These are phyloP conservation scores for Delphinapterus leucas DNA, from an alignment of 2,113 vertebrate genomes.

Conservation along the genomic window DNA sequence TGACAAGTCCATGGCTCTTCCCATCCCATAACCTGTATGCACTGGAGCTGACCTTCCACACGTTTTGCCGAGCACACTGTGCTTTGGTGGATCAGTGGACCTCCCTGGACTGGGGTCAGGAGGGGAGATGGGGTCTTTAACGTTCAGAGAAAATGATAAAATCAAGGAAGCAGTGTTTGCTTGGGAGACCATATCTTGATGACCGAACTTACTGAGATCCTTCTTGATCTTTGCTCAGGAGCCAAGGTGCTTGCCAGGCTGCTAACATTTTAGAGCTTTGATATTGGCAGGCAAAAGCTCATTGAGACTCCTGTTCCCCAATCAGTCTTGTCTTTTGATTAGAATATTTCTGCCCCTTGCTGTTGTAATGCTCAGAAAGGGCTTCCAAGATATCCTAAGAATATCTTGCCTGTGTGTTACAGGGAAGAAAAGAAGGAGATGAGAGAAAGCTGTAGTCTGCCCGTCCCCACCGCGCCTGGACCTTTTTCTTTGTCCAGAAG, in stretches of 20 bases:
- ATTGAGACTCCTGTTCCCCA: neutral
- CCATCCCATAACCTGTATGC: accelerated
- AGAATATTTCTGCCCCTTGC: neutral
- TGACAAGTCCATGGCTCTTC: accelerated
- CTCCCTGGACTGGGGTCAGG: neutral
- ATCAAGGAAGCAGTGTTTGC: neutral
- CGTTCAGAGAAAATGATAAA: neutral
- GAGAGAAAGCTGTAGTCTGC: too few relatives aligned
- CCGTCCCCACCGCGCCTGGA: too few relatives aligned
- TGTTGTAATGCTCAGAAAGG: neutral
- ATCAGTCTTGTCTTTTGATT: neutral
- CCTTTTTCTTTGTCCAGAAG: neutral
- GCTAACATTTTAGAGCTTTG: neutral
- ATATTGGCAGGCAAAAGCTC: too few relatives aligned
- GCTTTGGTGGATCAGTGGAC: neutral
- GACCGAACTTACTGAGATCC: neutral
- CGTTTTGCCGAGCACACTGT: accelerated
- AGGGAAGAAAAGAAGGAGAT: neutral
- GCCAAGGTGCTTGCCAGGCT: neutral
- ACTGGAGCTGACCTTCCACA: neutral
- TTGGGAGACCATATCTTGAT: neutral
- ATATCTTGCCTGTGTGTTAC: neutral
- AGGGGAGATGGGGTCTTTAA: neutral
- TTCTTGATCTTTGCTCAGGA: neutral
- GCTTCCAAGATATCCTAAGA: neutral